These are phyloP conservation scores for Phalacrocorax carbo DNA, from an alignment of 2,113 vertebrate species.

Conservation along the genomic window DNA sequence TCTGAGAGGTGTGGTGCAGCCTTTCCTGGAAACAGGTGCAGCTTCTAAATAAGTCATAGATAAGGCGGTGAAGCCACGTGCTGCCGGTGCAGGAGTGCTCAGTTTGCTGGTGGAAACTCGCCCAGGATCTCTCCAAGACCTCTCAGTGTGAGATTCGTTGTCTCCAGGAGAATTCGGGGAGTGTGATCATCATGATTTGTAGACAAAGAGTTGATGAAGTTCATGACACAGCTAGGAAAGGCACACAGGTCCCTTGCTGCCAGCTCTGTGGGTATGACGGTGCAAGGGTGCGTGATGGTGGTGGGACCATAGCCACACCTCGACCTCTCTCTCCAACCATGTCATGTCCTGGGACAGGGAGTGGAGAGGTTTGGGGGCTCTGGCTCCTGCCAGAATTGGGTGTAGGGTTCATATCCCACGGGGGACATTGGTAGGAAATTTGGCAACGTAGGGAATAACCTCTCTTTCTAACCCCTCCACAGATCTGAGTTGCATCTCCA, in stretches of 20 bases:
- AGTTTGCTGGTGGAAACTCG: background rate
- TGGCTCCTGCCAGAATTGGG: background rate
- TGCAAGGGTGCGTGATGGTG: background rate
- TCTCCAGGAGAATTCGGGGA: background rate
- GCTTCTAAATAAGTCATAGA: background rate
- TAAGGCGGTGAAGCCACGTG: accelerated
- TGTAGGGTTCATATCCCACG: background rate
- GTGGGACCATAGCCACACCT: background rate
- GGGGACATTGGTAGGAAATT: background rate
- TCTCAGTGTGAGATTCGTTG: background rate
- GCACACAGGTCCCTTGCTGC: background rate
- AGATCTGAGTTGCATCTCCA: background rate
- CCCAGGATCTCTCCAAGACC: background rate
- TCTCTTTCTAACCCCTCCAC: background rate
- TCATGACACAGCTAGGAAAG: background rate
- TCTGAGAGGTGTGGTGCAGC: background rate
- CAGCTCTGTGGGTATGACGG: background rate
- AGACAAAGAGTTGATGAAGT: background rate
- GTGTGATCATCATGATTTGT: background rate
- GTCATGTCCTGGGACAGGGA: background rate
- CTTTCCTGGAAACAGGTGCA: background rate
- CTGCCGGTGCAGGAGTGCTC: background rate
- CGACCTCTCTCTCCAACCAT: background rate
- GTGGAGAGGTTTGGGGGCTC: background rate
- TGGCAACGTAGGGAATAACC: background rate